Evolutionary conservation across 2,797 vertebrate genomes (phyloP).

Genomic region (Perodicticus potto): DNA sequence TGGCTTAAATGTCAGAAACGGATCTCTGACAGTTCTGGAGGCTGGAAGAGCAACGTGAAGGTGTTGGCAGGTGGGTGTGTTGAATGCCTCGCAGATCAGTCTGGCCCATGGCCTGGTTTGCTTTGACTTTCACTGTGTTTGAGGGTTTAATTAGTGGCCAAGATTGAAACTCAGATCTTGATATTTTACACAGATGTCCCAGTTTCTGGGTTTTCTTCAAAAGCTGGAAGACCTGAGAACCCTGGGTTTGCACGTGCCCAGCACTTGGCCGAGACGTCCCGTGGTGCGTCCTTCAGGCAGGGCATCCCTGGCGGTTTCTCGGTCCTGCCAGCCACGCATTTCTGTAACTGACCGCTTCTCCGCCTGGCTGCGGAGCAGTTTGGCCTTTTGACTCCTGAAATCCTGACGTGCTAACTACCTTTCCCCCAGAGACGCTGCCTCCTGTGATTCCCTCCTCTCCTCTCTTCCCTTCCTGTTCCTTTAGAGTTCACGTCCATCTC

Average conservation of each 20-base stretch:
- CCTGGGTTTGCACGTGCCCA: background rate
- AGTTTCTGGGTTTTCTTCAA: background rate
- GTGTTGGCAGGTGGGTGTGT: background rate
- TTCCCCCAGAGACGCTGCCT: background rate
- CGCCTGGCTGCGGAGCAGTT: background rate
- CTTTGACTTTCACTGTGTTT: background rate
- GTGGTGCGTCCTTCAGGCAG: background rate
- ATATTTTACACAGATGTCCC: background rate
- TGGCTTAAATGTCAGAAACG: background rate
- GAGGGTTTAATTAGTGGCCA: background rate
- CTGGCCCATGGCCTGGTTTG: background rate
- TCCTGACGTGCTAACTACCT: background rate
- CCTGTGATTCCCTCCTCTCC: background rate
- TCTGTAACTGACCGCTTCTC: background rate
- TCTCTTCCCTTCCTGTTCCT: background rate
- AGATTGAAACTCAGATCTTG: background rate
- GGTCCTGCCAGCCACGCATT: background rate
- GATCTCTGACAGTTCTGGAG: background rate
- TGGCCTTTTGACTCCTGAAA: background rate
- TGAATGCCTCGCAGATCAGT: background rate
- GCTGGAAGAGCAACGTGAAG: background rate
- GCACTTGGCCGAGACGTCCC: background rate
- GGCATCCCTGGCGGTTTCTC: accelerated
- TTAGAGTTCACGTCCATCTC: background rate
- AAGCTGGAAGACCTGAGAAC: background rate